Base-by-base conservation (phyloP, 2,888 invertebrate genomes). In the Alloscopus bannaensis region DNA sequence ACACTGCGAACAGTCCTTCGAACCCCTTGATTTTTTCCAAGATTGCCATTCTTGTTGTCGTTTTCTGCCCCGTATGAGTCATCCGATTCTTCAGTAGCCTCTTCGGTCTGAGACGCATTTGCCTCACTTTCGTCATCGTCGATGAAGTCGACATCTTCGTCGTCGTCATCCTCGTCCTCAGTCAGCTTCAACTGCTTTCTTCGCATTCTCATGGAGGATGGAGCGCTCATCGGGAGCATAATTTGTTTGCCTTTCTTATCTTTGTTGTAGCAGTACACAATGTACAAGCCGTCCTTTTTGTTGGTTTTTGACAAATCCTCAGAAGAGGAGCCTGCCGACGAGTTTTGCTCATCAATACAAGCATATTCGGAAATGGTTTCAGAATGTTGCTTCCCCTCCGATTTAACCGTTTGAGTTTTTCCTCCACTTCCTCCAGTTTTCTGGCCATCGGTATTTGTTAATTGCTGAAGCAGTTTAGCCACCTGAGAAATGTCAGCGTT, bases 1-100 rank as follows among this genome's bases (percentile, higher is more conserved):
- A 85, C 83, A 36, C 81, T 81, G 0, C 86, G 83, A 8, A 86
- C 86, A 8, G 86, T 86, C 3, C 81, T 70, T 36, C 84, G 64
- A 28, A 52, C 22, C 18, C 62, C 78, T 22, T 57, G 65, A 40
- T 71, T 72, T 64, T 65, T 72, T 20, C 8, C 29, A 36, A 71
- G 60, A 18, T 50, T 50, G n/a, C 28, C 13, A 0, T 28, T 28
- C 1, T 8, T 36, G 47, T 62, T 76, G 24, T 8, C 29, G 11
- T 20, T 59, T 45, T 11, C 28, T 20, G 26, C 36, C 3, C 3
- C 28, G 18, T 64, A 66, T 20, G 66, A 52, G 66, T 68, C 69
- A 47, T 75, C 62, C 0, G 68, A 73, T 24, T 75, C 68, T 22
- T 75, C 70, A 18, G 73, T 72, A 1, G 52, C 36, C 0, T 76